Evolutionary conservation across 2,113 vertebrate species (phyloP), one percentile per base, ranked within the genome.

Genomic region (Pseudorhombus dupliciocellatus): DNA sequence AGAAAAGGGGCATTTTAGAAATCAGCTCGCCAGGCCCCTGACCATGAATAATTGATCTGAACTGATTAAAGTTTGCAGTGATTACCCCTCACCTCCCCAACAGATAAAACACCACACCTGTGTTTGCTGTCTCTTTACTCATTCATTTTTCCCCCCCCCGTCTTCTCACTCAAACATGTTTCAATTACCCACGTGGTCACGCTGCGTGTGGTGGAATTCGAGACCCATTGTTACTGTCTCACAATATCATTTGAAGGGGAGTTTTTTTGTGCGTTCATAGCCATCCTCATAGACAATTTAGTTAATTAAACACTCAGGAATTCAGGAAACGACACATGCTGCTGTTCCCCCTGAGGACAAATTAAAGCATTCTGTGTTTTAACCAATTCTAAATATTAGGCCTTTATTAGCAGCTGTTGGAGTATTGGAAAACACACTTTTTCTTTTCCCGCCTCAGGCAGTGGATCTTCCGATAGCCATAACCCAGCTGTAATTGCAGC

Each of bases 1-100:
- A 5, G 55, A 58, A 80, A 90, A 74, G 88, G 81, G 83, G 87
- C 85, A 87, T 92, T 92, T 93, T 90, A 83, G 88, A 93, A 92
- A 93, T 90, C 88, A 84, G 85, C 86, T 89, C 71, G 62, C 86
- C 73, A 88, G 85, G 91, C 92, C 92, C 91, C 91, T 87, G 90
- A 91, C 86, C 90, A 94, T 94, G 91, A 94, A 94, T 94, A 92
- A 94, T 94, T 93, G 91, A 94, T 93, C 89, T 90, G 71, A 90
- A 90, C 90, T 94, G 93, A 94, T 94, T 94, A 93, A 93, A 94
- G 90, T 94, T 94, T 92, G 89, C 93, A 58, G 81, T 94, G 92
- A 94, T 94, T 93, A 93, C 90, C 90, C 84, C 90, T 88, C 84
- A 90, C 88, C 90, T 88, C 82, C 84, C 85, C 80, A 81, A 87